Evolutionary conservation across 2,113 vertebrate species (phyloP), one percentile per base, ranked within the genome.

Genomic region (Notarius quadriscutis): DNA sequence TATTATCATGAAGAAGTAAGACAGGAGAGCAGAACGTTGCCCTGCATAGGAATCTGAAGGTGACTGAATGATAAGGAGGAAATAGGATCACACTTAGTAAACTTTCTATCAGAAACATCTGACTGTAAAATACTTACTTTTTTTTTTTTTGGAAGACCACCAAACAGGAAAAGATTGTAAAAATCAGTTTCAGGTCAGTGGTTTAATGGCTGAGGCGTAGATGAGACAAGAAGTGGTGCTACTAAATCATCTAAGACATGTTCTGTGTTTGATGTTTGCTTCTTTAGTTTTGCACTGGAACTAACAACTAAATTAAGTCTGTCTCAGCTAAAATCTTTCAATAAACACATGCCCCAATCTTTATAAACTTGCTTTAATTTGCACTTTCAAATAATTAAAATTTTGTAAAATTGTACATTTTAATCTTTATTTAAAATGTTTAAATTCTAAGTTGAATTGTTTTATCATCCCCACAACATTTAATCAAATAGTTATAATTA

Each of bases 1-100:
- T 78, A 65, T 81, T 87, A 89, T 85, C 67, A 75, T 81, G 51
- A 78, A 86, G 55, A 72, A 57, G 65, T 74, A 53, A 81, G 60
- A 51, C 22, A 25, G 34, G n/a, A 78, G 71, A 82, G 71, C 30
- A 74, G 60, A 51, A 75, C 69, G 63, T 74, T 62, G 80, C 41
- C 27, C 51, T 81, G 58, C 25, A 20, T 55, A 55, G 34, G 63
- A 71, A 81, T 57, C 7, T 71, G 20, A 69, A 55, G 50, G 27
- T 67, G 74, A 80, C 53, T n/a, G 55, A 81, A 57, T 80, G 51
- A 72, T 57, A 74, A 72, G 14, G 9, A 18, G 18, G 62, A 50
- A 75, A 86, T 25, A 69, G 77, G 51, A 79, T 63, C 27, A 34
- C 60, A 81, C n/a, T 60, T 22, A 20, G 58, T 84, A 58, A 86